Evolutionary conservation across 2,113 vertebrate species (phyloP).

Genomic region (Xenopus laevis): DNA sequence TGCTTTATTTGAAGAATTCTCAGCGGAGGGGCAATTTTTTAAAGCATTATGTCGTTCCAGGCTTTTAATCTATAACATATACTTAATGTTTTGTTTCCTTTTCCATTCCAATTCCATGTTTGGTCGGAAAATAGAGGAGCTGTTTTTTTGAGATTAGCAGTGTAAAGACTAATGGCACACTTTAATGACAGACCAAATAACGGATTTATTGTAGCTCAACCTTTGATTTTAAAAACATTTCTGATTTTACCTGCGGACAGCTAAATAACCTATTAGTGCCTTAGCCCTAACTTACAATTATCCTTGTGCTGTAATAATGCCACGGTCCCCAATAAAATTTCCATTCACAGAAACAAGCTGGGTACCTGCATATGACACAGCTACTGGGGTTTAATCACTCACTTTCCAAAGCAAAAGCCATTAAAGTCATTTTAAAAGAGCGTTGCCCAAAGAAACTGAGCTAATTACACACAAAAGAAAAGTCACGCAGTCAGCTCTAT

Average conservation of each 20-base stretch:
- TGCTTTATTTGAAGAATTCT: too few species aligned
- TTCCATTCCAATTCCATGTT: slow-evolving; percentile 5
- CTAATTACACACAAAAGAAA: too few species aligned
- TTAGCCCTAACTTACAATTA: slow-evolving; percentile 22
- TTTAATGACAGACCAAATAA: background rate
- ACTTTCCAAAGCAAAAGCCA: too few species aligned
- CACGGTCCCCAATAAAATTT: slow-evolving; percentile 24
- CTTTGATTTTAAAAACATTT: background rate
- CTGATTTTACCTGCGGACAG: slow-evolving; percentile 1
- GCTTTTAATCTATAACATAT: too few species aligned
- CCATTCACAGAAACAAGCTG: slow-evolving; percentile 6
- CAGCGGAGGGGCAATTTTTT: too few species aligned
- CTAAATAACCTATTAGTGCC: slow-evolving; percentile 16
- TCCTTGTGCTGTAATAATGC: slow-evolving; percentile 15
- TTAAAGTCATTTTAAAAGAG: too few species aligned
- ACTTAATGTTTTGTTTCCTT: too few species aligned
- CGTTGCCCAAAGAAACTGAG: too few species aligned
- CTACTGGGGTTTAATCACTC: background rate
- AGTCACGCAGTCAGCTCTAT: too few species aligned
- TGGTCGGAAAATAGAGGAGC: background rate
- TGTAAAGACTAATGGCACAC: slow-evolving; percentile 2
- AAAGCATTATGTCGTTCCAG: too few species aligned
- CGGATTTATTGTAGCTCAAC: background rate
- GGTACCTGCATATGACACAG: slow-evolving; percentile 25
- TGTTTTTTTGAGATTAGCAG: background rate